These are phyloP conservation scores for Mungos mungo DNA, from an alignment of 2,113 vertebrate genomes.

Conservation along the genomic window DNA sequence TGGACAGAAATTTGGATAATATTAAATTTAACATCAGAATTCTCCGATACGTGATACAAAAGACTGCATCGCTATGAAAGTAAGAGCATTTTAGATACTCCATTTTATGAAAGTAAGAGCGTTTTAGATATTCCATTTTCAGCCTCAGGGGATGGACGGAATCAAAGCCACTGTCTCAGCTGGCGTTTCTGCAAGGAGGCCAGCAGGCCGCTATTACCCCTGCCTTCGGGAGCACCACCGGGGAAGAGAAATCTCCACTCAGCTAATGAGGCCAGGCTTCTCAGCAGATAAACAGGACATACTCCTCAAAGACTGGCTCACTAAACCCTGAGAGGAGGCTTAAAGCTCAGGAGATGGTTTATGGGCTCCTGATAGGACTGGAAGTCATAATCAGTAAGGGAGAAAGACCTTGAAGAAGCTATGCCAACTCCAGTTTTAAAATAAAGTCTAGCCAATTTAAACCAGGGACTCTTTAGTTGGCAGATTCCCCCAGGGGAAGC, in stretches of 20 bases:
- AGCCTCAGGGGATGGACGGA: background rate
- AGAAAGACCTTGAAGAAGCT: background rate
- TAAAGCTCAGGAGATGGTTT: background rate
- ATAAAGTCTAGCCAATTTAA: background rate
- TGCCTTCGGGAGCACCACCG: background rate
- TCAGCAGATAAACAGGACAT: background rate
- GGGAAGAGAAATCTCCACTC: background rate
- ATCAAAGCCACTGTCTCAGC: background rate
- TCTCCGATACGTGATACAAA: background rate
- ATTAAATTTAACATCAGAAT: background rate
- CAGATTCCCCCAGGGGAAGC: background rate
- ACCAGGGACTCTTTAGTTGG: background rate
- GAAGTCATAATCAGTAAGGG: background rate
- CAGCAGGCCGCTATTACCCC: background rate
- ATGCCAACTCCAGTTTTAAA: constrained; percentile 27
- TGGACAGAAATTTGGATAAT: background rate
- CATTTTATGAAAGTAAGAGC: background rate
- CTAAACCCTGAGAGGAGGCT: background rate
- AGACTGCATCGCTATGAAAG: background rate
- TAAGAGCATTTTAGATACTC: background rate
- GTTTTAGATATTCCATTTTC: background rate
- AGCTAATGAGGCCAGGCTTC: background rate
- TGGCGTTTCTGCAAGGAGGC: constrained; percentile 15
- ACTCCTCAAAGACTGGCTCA: background rate
- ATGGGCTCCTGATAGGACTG: background rate